Evolutionary conservation across 2,113 vertebrate species (phyloP).

Genomic region (Corynorhinus townsendii): DNA sequence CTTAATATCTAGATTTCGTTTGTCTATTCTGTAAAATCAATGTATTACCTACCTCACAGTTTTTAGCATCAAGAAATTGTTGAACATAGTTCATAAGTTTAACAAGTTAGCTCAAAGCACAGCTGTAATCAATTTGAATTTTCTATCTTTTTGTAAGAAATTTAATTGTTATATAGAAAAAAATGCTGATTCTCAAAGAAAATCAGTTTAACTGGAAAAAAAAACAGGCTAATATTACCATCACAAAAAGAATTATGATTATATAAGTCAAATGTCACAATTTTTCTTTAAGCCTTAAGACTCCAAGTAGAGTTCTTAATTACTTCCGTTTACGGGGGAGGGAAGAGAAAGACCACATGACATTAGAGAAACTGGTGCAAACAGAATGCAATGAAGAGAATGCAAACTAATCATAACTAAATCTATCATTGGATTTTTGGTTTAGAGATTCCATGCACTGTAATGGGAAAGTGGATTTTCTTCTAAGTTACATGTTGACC

Average conservation of each 20-base stretch:
- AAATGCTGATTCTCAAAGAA: not conserved
- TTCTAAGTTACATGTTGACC: not conserved
- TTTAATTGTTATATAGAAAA: not conserved
- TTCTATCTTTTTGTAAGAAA: not conserved
- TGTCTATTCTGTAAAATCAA: not conserved
- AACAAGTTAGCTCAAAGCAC: conserved; percentile 19
- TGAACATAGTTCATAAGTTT: not conserved
- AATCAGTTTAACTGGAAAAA: not conserved
- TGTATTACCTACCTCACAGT: not conserved
- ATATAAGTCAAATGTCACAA: not conserved
- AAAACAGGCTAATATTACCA: not conserved
- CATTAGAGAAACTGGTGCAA: not conserved
- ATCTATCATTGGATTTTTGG: not conserved
- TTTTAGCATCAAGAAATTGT: not conserved
- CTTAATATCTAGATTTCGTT: not conserved
- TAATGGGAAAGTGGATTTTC: not conserved
- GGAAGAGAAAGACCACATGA: not conserved
- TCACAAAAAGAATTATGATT: not conserved
- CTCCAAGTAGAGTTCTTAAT: not conserved
- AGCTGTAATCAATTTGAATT: not conserved
- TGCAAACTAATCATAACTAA: not conserved
- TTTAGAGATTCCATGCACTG: not conserved
- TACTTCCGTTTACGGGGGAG: not conserved
- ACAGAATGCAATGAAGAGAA: not conserved
- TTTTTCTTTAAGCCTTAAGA: not conserved